Evolutionary conservation across 2,113 vertebrate species (phyloP), one percentile per base, ranked within the genome.

Genomic region (Lates calcarifer): DNA sequence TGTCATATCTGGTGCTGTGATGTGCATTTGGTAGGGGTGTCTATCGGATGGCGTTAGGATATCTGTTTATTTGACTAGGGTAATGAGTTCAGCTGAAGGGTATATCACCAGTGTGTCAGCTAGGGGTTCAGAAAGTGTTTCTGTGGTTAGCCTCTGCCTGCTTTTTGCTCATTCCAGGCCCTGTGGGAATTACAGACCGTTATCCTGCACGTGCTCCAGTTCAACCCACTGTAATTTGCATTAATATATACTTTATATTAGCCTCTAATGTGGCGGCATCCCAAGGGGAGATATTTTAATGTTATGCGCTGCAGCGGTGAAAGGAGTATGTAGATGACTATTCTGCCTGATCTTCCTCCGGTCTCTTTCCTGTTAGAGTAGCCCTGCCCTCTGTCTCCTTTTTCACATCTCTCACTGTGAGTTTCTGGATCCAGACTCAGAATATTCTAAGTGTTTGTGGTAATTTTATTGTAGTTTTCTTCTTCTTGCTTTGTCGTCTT

Each of bases 171-270:
- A 67, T 80, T 65, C 37, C 6, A 2, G 6, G 39, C 37, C 83
- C 64, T 51, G 61, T 68, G 77, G 83, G 89, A 56, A 85, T 85
- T 61, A 43, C 66, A 80, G 37, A 18, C 55, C 1, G 55, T 78
- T 89, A 74, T 82, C 81, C 41, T 65, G 61, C 79, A 81, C 43
- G 8, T 71, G 61, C 56, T 85, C 51, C 57, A 85, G 58, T 87
- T 81, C 76, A 83, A 62, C 58, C 60, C 67, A 31, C 67, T 81
- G 64, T 85, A 75, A 90, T 92, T 90, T 91, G 86, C 87, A 90
- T 91, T 86, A 82, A 89, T 91, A 82, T 88, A 80, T 82, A 74
- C 84, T 90, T 89, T 65, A 88, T 80, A 88, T 89, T 81, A 84
- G 60, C 68, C 69, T 77, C 49, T 78, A 86, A 81, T 84, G 76